These are phyloP conservation scores for Andrena bicolor DNA, from an alignment of 2,888 invertebrate genomes.

Conservation along the genomic window DNA sequence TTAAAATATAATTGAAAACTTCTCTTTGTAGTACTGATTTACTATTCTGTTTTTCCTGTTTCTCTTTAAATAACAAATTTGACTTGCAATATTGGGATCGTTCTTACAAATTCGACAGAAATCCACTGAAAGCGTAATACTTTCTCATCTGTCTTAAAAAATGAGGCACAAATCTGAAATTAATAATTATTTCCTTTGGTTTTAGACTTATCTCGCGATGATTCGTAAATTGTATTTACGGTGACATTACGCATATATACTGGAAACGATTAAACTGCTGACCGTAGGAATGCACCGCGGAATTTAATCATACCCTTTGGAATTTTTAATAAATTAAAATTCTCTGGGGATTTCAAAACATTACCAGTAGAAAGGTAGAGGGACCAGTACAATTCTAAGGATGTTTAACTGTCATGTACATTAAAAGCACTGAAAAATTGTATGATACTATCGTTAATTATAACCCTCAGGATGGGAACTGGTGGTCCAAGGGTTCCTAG, in stretches of 20 bases:
- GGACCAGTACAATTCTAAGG: neutral
- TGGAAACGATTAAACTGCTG: conserved; percentile 23
- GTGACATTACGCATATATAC: conserved; percentile 3
- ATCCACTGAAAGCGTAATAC: neutral
- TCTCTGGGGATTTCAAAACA: neutral
- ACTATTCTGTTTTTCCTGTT: neutral
- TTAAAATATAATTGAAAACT: neutral
- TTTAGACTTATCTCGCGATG: conserved; percentile 1
- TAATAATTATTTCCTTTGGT: neutral
- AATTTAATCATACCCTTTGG: neutral
- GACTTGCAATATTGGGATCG: no score
- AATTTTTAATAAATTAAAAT: conserved; percentile 8
- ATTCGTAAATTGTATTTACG: conserved; percentile 8
- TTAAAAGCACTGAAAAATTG: no score
- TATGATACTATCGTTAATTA: no score
- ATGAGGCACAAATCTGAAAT: neutral
- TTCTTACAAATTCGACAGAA: neutral
- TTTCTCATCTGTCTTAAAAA: neutral
- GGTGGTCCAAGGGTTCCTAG: no score
- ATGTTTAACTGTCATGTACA: neutral
- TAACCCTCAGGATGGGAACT: no score
- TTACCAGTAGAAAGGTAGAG: neutral
- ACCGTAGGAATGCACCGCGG: neutral
- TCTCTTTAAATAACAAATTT: neutral
- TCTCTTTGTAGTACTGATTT: neutral